These are phyloP conservation scores for Hedya salicella DNA, from an alignment of 2,888 invertebrate genomes.

Conservation along the genomic window DNA sequence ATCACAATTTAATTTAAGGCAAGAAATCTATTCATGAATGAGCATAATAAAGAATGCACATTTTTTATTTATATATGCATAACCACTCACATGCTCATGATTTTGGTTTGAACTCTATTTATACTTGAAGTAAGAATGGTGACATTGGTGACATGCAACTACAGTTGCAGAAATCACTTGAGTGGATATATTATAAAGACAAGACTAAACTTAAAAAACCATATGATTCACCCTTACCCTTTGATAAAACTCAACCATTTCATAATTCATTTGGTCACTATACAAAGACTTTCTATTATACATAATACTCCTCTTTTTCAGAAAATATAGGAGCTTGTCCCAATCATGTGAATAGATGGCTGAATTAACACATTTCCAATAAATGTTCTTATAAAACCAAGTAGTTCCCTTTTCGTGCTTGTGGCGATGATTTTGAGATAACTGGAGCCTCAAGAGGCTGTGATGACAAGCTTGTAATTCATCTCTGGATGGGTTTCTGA, in stretches of 20 bases:
- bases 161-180: no score
- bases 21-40: no score
- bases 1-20: no score
- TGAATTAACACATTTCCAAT: constrained; percentile 52
- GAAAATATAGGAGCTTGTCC: constrained; percentile 68
- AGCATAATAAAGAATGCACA: no score
- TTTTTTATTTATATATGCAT: no score
- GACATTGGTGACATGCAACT: no score
- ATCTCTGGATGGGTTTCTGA: constrained; percentile 49
- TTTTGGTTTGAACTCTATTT: no score
- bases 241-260: constrained; percentile 53
- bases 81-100: no score
- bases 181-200: no score
- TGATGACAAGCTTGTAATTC: constrained; percentile 10
- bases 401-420: constrained; percentile 46
- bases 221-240: no score
- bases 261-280: constrained; percentile 49
- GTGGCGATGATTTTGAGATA: constrained; percentile 9
- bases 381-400: constrained; percentile 3
- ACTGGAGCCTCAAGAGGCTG: constrained; percentile 12
- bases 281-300: constrained; percentile 52
- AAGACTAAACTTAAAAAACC: no score
- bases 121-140: no score
- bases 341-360: constrained; percentile 75
- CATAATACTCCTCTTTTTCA: constrained; percentile 68